Conservation (phyloP, 1,140 invertebrate species). For the Drosophila kikkawai region DNA sequence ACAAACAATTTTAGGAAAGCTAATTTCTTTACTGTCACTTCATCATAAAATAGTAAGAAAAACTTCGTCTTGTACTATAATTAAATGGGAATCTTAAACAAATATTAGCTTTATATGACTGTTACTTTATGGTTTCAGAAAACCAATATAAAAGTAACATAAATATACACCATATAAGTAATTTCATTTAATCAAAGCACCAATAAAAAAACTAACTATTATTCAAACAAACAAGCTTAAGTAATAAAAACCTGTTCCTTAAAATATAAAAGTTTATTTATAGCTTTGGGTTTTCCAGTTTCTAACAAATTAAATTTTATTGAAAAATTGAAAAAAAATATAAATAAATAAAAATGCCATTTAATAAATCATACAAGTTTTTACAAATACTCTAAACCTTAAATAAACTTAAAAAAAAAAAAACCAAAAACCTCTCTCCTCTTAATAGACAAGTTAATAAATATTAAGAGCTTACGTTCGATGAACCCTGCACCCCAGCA, state of each 20-base stretch:
- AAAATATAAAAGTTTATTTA: not conserved
- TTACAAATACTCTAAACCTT: not conserved
- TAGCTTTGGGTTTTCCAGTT: not conserved
- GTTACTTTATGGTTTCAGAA: not conserved
- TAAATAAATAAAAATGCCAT: not conserved
- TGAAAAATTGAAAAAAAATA: not conserved
- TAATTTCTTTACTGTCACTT: not conserved
- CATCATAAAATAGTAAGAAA: not conserved
- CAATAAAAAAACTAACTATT: not conserved
- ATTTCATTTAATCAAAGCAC: not conserved
- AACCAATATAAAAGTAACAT: not conserved
- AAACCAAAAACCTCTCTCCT: not conserved
- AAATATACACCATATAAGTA: not conserved
- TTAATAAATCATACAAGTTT: not conserved
- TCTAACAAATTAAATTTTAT: too few species aligned
- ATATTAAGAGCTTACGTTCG: constrained; percentile 27
- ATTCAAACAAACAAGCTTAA: not conserved
- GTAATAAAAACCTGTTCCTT: not conserved
- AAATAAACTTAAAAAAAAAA: not conserved
- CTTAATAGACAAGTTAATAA: constrained; percentile 25
- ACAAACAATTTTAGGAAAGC: not conserved
- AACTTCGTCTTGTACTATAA: not conserved
- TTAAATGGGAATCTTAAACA: not conserved
- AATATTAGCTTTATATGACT: not conserved
- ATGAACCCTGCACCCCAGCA: constrained; percentile 25